A percentile compares a stretch with the other conserved stretches of the same genome.
phyloP scores from a whole-genome alignment of 2,888 invertebrate genomes.

The Oasisia sp. region DNA sequence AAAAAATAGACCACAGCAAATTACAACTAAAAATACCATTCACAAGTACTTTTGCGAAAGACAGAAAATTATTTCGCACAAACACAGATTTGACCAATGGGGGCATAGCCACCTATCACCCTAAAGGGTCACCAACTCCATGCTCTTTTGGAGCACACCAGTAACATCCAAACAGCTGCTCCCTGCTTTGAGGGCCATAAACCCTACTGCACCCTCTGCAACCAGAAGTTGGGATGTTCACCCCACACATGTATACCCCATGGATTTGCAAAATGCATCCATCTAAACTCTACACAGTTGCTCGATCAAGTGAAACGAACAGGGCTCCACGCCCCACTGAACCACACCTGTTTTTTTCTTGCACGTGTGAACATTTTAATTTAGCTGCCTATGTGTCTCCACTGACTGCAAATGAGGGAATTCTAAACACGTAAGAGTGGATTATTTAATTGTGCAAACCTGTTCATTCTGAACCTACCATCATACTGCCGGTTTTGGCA shows the following conservation, averaged over 20 bases:
- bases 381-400: no score
- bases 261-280: no score
- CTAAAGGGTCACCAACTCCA: no score
- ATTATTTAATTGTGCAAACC: background rate
- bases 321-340: background rate
- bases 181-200: no score
- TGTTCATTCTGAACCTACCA: background rate
- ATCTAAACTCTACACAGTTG: no score
- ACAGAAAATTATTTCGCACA: background rate
- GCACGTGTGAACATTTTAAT: background rate
- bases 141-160: no score
- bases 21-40: background rate
- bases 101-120: no score
- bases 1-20: background rate
- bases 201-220: no score
- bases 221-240: no score
- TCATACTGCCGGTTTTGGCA: background rate
- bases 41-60: background rate
- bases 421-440: background rate
- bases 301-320: background rate
- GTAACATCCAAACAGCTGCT: no score
- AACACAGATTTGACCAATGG: background rate
- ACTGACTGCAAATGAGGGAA: background rate
- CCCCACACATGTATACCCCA: no score
- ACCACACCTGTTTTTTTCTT: background rate